Conservation (phyloP, 2,888 invertebrate genomes). For the Cryptus armator region DNA sequence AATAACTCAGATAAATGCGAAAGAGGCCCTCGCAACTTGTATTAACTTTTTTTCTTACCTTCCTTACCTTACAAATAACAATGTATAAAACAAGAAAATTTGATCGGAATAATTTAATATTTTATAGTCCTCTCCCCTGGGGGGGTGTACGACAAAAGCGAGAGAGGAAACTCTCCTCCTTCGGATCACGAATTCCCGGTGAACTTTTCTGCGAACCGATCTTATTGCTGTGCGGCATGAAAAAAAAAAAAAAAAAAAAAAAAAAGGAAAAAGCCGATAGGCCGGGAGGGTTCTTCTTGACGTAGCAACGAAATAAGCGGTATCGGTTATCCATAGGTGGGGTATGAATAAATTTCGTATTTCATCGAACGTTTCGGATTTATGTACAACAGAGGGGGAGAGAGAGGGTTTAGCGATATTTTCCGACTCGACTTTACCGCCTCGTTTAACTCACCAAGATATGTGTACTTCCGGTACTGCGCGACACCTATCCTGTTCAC, state of each 20-base stretch:
- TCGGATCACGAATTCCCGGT: not conserved
- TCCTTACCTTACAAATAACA: no score
- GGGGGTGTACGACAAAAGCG: slow-evolving; percentile 12
- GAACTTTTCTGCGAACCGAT: slow-evolving; percentile 10
- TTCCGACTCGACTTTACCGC: not conserved
- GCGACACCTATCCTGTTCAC: not conserved
- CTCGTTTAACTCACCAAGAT: not conserved
- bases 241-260: not conserved
- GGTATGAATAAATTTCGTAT: slow-evolving; percentile 23
- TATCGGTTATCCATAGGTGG: slow-evolving; percentile 1
- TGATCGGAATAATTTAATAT: slow-evolving; percentile 27
- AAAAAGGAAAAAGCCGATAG: no score
- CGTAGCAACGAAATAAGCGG: slow-evolving; percentile 6
- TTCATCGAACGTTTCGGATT: slow-evolving; percentile 16
- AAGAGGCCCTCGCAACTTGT: not conserved
- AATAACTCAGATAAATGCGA: not conserved
- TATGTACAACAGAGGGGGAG: slow-evolving; percentile 2
- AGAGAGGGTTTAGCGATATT: not conserved
- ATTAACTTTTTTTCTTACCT: no score
- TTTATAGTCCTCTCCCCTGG: slow-evolving; percentile 5
- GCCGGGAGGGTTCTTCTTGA: slow-evolving; percentile 17
- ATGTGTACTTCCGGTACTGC: not conserved
- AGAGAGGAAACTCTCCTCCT: not conserved
- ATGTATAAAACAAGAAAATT: slow-evolving; percentile 10
- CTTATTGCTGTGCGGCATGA: slow-evolving; percentile 8